phyloP scores from a whole-genome alignment of 2,888 invertebrate species.

The Steinernema carpocapsae region DNA sequence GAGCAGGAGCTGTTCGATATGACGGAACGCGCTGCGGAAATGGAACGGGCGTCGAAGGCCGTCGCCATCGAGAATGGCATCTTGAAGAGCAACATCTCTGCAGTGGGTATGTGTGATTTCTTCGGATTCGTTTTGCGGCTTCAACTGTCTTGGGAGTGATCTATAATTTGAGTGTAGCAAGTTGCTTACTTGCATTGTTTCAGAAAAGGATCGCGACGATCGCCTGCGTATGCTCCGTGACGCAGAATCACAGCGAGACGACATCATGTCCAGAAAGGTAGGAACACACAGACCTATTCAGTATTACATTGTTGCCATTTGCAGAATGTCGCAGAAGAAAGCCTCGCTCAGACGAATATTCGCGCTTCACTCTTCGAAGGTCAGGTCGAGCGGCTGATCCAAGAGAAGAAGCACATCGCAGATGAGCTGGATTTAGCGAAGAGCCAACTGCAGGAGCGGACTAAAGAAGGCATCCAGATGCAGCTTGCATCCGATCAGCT shows the following conservation, averaged over 20 bases:
- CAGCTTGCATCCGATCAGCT: not conserved
- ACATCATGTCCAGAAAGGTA: not conserved
- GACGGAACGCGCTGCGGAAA: not conserved
- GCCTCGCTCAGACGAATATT: not conserved
- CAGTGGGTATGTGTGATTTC: not conserved
- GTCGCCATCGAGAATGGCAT: slow-evolving; percentile 4
- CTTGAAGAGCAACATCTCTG: slow-evolving; percentile 11
- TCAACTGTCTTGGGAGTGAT: too few species aligned
- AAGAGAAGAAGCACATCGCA: slow-evolving; percentile 1
- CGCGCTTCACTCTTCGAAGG: slow-evolving; percentile 5
- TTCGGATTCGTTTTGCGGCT: not conserved
- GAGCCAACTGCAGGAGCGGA: not conserved
- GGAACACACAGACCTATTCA: not conserved
- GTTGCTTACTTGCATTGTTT: not conserved
- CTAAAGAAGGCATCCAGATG: not conserved
- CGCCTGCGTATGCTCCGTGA: slow-evolving; percentile 3
- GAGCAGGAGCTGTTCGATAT: slow-evolving; percentile 7
- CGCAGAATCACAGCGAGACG: not conserved
- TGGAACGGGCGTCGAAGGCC: not conserved
- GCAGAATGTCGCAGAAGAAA: slow-evolving; percentile 3
- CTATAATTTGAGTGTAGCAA: not conserved
- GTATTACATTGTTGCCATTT: not conserved
- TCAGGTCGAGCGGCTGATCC: slow-evolving; percentile 2
- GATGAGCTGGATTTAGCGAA: slow-evolving; percentile 4
- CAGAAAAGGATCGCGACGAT: not conserved